phyloP scores from a whole-genome alignment of 2,888 invertebrate genomes.

The Congeria kusceri region DNA sequence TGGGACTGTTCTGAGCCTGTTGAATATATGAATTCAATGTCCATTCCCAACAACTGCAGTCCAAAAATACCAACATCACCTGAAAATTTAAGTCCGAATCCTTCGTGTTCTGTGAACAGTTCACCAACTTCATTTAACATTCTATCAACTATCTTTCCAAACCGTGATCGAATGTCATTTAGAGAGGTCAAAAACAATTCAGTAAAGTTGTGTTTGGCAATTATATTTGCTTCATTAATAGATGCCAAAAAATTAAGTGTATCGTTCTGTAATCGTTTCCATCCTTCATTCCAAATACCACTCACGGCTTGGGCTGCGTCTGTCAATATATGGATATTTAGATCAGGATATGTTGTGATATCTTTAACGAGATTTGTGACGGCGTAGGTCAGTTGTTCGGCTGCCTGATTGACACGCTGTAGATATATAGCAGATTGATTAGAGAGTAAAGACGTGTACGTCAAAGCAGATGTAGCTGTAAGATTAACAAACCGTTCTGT shows the following conservation, averaged over 20 bases:
- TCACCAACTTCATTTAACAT: background rate
- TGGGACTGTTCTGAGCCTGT: background rate
- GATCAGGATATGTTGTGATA: too few species aligned
- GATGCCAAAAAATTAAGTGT: background rate
- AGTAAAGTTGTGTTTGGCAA: background rate
- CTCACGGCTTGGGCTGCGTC: background rate
- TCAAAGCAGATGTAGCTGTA: too few species aligned
- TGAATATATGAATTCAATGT: slow-evolving; percentile 13
- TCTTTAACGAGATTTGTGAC: too few species aligned
- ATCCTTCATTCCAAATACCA: background rate
- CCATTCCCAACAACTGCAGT: slow-evolving; percentile 12
- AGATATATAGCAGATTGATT: too few species aligned
- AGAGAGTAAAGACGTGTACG: too few species aligned
- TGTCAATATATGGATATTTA: too few species aligned
- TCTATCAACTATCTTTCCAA: background rate
- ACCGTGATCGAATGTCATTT: background rate
- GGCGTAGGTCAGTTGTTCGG: too few species aligned
- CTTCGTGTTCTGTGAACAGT: background rate
- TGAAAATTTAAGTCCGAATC: slow-evolving; percentile 17
- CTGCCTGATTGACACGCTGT: too few species aligned
- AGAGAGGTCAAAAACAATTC: background rate
- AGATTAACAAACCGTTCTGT: too few species aligned
- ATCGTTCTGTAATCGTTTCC: background rate
- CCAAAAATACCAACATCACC: slow-evolving; percentile 16
- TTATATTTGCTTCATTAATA: background rate